Base-by-base conservation (phyloP, 2,797 vertebrate genomes). In the Hozukius guyotensis region DNA sequence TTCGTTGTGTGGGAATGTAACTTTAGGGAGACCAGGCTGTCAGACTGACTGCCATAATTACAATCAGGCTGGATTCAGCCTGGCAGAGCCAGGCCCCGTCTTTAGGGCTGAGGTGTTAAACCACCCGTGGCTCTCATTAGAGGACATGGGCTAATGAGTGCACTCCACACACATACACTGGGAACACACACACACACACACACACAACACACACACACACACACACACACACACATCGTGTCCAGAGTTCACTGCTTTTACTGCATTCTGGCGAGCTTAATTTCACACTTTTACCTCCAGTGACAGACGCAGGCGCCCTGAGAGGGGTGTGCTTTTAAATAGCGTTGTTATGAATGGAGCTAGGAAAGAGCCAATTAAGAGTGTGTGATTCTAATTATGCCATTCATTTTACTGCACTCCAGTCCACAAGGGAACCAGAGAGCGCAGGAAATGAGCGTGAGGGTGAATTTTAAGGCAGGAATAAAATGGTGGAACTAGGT, bases 71-170 rank as follows among this genome's bases (percentile, higher is more conserved):
- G 82, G 77, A 89, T 79, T 92, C 85, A 87, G 93, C 65, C 82
- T 86, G 90, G 87, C 87, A 89, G 65, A 72, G 88, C 81, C 57
- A 56, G 86, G 63, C 72, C 85, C 86, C 32, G 67, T 89, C 85
- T 87, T 73, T 81, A 81, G 87, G 88, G 87, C 85, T 13, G 75
- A 87, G 75, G 92, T 93, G 93, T 86, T 91, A 92, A 93, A 92
- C 94, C 91, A 90, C 94, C 94, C 91, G 27, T 84, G 90, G 92
- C 88, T 90, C 87, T 92, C 92, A 92, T 95, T 93, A 92, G 86
- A 91, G 84, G 86, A 92, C 91, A 85, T 52, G 73, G 86, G 84
- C 84, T 94, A 94, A 94, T 93, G 93, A 94, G 89, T 75, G 77
- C 80, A 69, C 83, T 78, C 52, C 75, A 83, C 82, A 87, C 87